phyloP scores from a whole-genome alignment of 2,797 vertebrate species.

The Oophaga sylvatica region DNA sequence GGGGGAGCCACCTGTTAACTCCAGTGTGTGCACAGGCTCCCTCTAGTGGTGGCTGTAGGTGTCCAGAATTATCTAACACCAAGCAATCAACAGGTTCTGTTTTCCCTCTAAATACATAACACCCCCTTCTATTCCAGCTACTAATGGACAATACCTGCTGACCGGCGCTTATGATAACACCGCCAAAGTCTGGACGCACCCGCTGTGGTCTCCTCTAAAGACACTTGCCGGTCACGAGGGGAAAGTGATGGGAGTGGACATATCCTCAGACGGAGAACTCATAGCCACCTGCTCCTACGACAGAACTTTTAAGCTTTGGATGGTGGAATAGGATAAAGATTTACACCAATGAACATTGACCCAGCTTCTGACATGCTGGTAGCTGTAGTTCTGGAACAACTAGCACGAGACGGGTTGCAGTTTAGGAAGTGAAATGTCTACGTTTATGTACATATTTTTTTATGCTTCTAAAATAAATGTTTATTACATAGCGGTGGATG shows the following conservation, averaged over 20 bases:
- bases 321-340: constrained; percentile 78
- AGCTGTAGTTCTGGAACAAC: not conserved
- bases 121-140: constrained; percentile 74
- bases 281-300: constrained; percentile 96
- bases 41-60: not conserved
- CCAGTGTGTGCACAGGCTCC: not conserved
- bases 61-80: not conserved
- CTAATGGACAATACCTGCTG: constrained; percentile 90
- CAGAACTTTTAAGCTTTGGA: constrained; percentile 96
- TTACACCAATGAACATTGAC: not conserved
- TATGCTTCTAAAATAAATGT: not conserved
- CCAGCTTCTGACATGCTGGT: not conserved
- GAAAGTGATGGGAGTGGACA: constrained; percentile 94
- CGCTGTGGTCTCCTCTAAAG: constrained; percentile 93
- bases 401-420: not conserved
- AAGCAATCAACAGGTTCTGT: not conserved
- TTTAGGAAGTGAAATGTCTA: not conserved
- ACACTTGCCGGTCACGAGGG: constrained; percentile 94
- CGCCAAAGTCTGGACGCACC: constrained; percentile 95
- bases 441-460: not conserved
- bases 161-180: constrained; percentile 94
- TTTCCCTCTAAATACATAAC: not conserved
- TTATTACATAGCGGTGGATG: not conserved
- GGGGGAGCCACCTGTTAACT: not conserved
- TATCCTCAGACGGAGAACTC: constrained; percentile 90